phyloP scores from a whole-genome alignment of 2,113 vertebrate species.

The Siphamia tubifer region DNA sequence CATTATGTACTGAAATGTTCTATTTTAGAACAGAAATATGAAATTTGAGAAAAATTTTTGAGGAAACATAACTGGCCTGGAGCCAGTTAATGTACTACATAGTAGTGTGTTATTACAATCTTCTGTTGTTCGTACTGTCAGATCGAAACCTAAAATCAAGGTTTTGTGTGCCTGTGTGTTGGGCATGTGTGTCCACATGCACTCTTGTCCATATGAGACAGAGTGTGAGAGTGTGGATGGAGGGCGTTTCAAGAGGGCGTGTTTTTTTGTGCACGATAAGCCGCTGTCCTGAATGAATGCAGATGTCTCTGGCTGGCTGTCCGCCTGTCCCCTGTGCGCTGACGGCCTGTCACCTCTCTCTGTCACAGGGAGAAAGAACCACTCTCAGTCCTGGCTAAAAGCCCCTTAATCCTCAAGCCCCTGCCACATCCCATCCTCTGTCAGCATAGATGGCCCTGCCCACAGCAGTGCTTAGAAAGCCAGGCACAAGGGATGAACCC shows the following conservation, averaged over 20 bases:
- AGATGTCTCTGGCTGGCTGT: conserved; percentile 90
- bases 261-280: conserved; percentile 88
- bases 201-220: conserved; percentile 8
- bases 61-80: no score
- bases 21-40: no score
- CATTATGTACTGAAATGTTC: no score
- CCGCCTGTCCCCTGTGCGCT: conserved; percentile 73
- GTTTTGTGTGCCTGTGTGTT: conserved; percentile 7
- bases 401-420: conserved; percentile 71
- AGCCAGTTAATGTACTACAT: no score
- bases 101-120: not conserved
- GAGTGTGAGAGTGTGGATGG: conserved; percentile 62
- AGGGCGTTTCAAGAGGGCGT: conserved; percentile 83
- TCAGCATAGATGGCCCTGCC: conserved; percentile 68
- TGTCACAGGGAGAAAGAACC: conserved; percentile 75
- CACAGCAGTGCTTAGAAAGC: conserved; percentile 64
- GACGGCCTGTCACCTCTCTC: conserved; percentile 73
- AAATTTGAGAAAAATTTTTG: no score
- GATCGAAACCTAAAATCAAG: not conserved
- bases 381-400: conserved; percentile 65
- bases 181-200: conserved; percentile 19
- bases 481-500: conserved; percentile 71
- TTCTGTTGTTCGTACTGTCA: not conserved
- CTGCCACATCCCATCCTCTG: conserved; percentile 68
- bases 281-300: conserved; percentile 94